Conservation (phyloP, 2,888 invertebrate species). For the Melinaea marsaeus region DNA sequence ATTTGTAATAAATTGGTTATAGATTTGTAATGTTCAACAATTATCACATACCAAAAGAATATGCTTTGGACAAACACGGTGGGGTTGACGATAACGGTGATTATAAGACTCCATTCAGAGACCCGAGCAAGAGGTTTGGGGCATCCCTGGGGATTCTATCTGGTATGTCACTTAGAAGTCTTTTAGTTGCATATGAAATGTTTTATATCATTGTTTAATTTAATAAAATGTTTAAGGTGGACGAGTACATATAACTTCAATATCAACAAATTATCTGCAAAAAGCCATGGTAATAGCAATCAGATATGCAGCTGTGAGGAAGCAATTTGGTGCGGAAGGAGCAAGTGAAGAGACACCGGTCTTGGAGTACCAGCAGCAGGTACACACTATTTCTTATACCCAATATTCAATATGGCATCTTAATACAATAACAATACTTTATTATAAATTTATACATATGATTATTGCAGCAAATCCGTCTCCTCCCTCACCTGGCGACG, state of each 20-base stretch:
- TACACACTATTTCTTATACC: constrained; percentile 40
- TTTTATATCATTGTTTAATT: background rate
- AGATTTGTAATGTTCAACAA: constrained; percentile 88
- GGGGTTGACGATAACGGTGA: constrained; percentile 91
- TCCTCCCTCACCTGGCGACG: constrained; percentile 86
- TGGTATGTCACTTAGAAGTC: constrained; percentile 40
- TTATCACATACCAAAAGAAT: constrained; percentile 87
- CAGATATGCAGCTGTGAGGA: constrained; percentile 90
- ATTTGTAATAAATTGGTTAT: constrained; percentile 23
- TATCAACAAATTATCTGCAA: constrained; percentile 80
- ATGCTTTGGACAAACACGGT: constrained; percentile 89
- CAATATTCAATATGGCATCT: no score
- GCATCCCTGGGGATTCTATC: constrained; percentile 90
- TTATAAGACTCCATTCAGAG: constrained; percentile 88
- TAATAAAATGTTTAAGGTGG: constrained; percentile 70
- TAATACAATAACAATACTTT: no score
- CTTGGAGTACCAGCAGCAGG: constrained; percentile 94
- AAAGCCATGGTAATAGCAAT: constrained; percentile 90
- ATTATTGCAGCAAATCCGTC: constrained; percentile 82
- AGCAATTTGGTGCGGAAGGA: constrained; percentile 90
- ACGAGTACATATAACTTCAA: constrained; percentile 83
- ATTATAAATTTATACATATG: background rate
- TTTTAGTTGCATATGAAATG: background rate
- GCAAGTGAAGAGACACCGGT: constrained; percentile 86
- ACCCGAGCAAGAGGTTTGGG: constrained; percentile 90